Evolutionary conservation across 2,888 invertebrate genomes (phyloP).

Genomic region (Teleogryllus oceanicus): DNA sequence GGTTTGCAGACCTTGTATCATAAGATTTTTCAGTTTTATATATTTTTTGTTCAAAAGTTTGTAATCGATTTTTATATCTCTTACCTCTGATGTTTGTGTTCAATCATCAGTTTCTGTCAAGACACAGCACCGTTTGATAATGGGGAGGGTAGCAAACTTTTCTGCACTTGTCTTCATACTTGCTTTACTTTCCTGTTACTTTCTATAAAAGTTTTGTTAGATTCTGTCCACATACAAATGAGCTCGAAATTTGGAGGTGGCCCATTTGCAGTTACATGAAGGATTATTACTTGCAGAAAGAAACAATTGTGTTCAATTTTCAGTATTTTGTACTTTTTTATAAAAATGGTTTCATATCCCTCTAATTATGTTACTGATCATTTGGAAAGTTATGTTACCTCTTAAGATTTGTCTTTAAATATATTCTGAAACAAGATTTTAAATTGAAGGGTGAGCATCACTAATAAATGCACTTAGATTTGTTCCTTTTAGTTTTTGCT

Average conservation of each 20-base stretch:
- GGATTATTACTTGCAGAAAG: constrained; percentile 5
- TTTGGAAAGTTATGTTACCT: constrained; percentile 22
- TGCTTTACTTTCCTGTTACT: constrained; percentile 7
- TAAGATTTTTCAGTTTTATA: constrained; percentile 26
- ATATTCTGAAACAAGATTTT: background rate
- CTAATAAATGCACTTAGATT: background rate
- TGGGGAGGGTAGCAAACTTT: constrained; percentile 18
- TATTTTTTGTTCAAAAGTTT: constrained; percentile 29
- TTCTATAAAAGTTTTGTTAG: background rate
- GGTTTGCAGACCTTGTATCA: background rate
- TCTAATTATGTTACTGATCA: background rate
- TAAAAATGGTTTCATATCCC: constrained; percentile 22
- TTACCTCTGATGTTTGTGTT: background rate
- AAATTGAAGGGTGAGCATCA: background rate
- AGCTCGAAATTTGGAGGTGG: background rate
- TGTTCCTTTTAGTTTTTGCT: background rate
- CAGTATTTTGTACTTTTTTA: constrained; percentile 36
- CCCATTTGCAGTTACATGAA: constrained; percentile 1
- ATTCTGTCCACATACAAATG: background rate
- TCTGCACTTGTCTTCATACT: background rate
- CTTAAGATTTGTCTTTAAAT: background rate
- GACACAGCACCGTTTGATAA: background rate
- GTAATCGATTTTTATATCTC: constrained; percentile 1
- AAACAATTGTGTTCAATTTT: constrained; percentile 25
- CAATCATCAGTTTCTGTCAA: background rate